Evolutionary conservation across 2,888 invertebrate genomes (phyloP).

Genomic region (Xestia ashworthii): DNA sequence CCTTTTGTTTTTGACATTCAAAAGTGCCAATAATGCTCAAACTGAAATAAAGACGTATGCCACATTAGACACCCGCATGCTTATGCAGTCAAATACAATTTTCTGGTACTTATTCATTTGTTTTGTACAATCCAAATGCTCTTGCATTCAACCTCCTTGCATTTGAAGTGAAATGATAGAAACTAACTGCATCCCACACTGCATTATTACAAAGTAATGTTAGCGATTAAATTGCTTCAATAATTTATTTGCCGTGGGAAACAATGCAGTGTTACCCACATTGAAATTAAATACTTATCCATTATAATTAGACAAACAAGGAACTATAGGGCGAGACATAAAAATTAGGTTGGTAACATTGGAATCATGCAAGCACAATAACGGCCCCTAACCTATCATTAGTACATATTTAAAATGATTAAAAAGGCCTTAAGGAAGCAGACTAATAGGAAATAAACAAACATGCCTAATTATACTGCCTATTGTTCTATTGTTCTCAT

Average conservation of each 20-base stretch:
- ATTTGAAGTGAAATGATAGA: neutral
- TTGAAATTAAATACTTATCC: conserved; percentile 5
- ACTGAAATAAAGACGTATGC: no score
- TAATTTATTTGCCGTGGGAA: conserved; percentile 41
- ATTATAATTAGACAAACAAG: neutral
- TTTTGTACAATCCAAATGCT: neutral
- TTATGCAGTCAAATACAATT: neutral
- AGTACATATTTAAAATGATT: conserved; percentile 39
- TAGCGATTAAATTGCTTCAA: conserved; percentile 28
- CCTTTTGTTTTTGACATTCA: neutral
- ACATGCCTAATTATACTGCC: conserved; percentile 69
- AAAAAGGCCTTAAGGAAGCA: conserved; percentile 67
- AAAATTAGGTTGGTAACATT: neutral
- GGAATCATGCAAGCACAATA: conserved; percentile 1
- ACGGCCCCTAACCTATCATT: conserved; percentile 30
- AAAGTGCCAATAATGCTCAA: no score
- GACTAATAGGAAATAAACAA: conserved; percentile 72
- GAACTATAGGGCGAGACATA: neutral
- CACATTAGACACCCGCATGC: no score
- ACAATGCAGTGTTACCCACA: conserved; percentile 20
- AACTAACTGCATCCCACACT: conserved; percentile 22
- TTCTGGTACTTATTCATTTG: neutral
- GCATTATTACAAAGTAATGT: conserved; percentile 6
- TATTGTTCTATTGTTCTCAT: conserved; percentile 77
- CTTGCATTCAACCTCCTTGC: neutral